Conservation (phyloP, 2,797 vertebrate species). For the Lophotriccus pileatus region DNA sequence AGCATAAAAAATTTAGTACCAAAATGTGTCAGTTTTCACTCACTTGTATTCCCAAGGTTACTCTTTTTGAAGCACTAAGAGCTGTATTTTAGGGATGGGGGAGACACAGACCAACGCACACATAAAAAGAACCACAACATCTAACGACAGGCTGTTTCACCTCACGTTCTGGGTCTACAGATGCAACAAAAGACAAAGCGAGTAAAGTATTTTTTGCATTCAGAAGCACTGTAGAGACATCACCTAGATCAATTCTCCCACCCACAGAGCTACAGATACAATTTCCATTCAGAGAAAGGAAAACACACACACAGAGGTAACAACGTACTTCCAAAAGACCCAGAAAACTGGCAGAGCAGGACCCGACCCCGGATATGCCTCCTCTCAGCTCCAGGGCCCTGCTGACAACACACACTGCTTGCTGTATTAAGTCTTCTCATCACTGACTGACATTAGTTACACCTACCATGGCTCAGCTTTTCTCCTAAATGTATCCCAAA, state of each 20-base stretch:
- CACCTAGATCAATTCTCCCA: background rate
- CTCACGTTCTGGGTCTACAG: background rate
- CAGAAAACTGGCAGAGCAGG: background rate
- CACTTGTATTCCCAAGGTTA: background rate
- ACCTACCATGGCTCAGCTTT: background rate
- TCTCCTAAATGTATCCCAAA: background rate
- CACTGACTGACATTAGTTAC: background rate
- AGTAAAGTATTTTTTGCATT: background rate
- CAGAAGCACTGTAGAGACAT: background rate
- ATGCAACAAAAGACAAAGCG: background rate
- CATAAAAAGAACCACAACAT: background rate
- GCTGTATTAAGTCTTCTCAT: background rate
- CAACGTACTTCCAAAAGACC: accelerated
- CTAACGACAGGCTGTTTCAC: accelerated
- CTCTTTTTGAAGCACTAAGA: background rate
- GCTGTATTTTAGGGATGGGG: background rate
- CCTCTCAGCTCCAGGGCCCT: background rate
- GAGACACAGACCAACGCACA: background rate
- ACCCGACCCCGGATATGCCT: accelerated
- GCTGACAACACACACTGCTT: background rate
- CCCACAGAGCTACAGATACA: background rate
- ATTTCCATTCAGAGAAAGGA: background rate
- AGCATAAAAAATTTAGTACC: background rate
- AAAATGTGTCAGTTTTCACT: background rate
- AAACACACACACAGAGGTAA: background rate